Evolutionary conservation across 2,797 vertebrate species (phyloP).

Genomic region (Xenops minutus): DNA sequence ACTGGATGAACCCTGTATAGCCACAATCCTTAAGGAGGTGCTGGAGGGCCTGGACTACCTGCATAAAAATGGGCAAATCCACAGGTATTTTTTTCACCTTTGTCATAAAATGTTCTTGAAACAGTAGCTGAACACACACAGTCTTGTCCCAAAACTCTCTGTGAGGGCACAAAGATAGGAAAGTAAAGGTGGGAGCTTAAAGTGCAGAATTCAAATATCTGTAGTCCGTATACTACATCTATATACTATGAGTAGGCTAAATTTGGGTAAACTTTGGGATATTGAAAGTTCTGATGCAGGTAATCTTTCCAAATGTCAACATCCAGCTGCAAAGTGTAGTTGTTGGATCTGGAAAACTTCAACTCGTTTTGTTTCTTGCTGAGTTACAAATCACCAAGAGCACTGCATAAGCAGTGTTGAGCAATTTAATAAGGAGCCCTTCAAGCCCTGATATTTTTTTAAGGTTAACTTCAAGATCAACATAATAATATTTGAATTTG

Average conservation of each 20-base stretch:
- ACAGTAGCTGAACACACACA: not conserved
- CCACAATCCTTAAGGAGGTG: constrained; percentile 93
- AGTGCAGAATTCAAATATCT: not conserved
- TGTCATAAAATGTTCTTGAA: not conserved
- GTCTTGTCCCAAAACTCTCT: not conserved
- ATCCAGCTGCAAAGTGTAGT: not conserved
- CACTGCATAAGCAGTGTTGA: not conserved
- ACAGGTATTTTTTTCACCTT: constrained; percentile 81
- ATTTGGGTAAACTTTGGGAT: not conserved
- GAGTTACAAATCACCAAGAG: not conserved
- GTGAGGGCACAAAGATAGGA: not conserved
- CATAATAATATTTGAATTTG: not conserved
- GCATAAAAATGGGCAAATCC: constrained; percentile 97
- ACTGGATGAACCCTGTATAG: constrained; percentile 92
- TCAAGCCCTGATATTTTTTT: not conserved
- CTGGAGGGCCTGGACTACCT: constrained; percentile 94
- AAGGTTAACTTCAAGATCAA: not conserved
- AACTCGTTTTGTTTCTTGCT: not conserved
- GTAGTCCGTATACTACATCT: not conserved
- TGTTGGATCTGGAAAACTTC: not conserved
- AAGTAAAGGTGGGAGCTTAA: not conserved
- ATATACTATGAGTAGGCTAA: not conserved
- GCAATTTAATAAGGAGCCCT: not conserved
- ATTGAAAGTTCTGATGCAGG: not conserved
- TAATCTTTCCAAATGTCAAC: not conserved